These are phyloP conservation scores for Harpegnathos saltator DNA, from an alignment of 1,140 invertebrate species.

Conservation along the genomic window DNA sequence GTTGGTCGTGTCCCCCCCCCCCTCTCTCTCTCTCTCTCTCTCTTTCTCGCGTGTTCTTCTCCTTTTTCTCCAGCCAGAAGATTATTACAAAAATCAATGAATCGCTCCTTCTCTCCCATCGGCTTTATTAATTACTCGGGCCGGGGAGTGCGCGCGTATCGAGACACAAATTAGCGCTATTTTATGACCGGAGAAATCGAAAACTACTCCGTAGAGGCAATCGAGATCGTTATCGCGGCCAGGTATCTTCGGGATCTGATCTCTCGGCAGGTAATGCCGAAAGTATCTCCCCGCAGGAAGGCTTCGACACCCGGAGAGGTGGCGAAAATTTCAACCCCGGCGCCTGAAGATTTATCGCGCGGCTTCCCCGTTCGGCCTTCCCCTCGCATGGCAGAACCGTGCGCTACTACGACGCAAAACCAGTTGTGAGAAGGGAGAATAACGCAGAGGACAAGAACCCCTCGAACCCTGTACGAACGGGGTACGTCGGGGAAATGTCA, in stretches of 20 bases:
- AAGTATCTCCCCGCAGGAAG: slow-evolving; percentile 56
- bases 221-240: slow-evolving; percentile 55
- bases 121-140: slow-evolving; percentile 36
- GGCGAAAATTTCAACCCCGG: slow-evolving; percentile 79
- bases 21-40: neutral
- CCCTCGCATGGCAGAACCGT: neutral
- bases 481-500: slow-evolving; percentile 18
- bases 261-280: slow-evolving; percentile 65
- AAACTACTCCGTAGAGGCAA: slow-evolving; percentile 24
- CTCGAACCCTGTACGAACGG: neutral
- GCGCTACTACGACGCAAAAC: neutral
- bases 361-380: slow-evolving; percentile 54
- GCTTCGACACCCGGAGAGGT: slow-evolving; percentile 66
- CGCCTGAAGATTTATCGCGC: slow-evolving; percentile 79
- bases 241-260: slow-evolving; percentile 77
- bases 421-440: slow-evolving; percentile 4
- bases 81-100: neutral
- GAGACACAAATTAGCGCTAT: slow-evolving; percentile 56
- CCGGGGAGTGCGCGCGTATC: slow-evolving; percentile 3
- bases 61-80: neutral
- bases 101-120: neutral
- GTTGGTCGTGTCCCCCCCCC: no score
- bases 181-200: slow-evolving; percentile 58
- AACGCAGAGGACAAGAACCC: slow-evolving; percentile 33
- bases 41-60: neutral